Conservation (phyloP, 2,888 invertebrate genomes). For the Philhelius pedissequus region DNA sequence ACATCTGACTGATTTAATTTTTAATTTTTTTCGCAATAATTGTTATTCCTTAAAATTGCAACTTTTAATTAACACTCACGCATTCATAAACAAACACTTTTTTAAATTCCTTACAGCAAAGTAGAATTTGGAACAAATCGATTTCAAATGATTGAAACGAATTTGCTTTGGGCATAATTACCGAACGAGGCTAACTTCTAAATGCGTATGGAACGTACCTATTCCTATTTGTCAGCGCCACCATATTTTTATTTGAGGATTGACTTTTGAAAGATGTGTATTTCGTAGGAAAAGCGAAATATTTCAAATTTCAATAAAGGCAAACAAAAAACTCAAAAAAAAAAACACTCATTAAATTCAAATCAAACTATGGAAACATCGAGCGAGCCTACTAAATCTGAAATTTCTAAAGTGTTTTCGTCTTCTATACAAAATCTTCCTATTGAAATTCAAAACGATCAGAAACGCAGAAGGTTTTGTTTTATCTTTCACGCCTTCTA, state of each 20-base stretch:
- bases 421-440: constrained; percentile 72
- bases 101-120: too few relatives aligned
- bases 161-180: too few relatives aligned
- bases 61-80: too few relatives aligned
- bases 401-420: constrained; percentile 59
- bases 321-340: background rate
- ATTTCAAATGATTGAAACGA: too few relatives aligned
- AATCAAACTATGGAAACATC: constrained; percentile 69
- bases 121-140: too few relatives aligned
- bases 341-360: background rate
- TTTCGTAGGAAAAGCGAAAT: constrained; percentile 22
- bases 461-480: constrained; percentile 76
- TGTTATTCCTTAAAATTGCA: too few relatives aligned
- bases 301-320: constrained; percentile 29
- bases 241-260: background rate
- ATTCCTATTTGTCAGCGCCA: background rate
- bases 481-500: background rate
- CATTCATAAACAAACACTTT: too few relatives aligned
- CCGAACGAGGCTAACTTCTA: too few relatives aligned
- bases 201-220: background rate
- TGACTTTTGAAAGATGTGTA: constrained; percentile 47
- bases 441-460: constrained; percentile 75
- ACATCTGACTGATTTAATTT: too few relatives aligned
- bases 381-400: constrained; percentile 64
- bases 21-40: too few relatives aligned